Percentiles rank a stretch among this genome's conserved stretches.
phyloP scores from a whole-genome alignment of 1,140 invertebrate species.

The Pissodes strobi region DNA sequence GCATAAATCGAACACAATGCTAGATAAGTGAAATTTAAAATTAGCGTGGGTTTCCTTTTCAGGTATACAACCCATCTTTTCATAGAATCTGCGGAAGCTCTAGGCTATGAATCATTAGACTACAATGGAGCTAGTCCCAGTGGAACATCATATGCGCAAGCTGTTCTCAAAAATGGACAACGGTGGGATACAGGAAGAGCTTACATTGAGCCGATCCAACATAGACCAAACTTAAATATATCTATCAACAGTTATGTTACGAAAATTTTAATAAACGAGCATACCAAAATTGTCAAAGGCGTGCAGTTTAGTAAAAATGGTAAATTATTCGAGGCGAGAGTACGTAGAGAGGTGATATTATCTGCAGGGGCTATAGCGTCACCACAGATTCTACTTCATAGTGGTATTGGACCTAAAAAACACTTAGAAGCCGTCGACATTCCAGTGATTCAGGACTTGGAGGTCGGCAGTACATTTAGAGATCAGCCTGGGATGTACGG shows the following conservation, averaged over 20 bases:
- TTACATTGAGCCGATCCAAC: conserved; percentile 59
- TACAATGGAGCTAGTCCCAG: conserved; percentile 55
- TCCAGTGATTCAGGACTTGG: conserved; percentile 57
- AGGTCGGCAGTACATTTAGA: conserved; percentile 61
- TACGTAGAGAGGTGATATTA: conserved; percentile 65
- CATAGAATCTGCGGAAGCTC: conserved; percentile 60
- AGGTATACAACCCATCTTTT: conserved; percentile 48
- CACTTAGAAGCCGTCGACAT: conserved; percentile 58
- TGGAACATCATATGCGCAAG: conserved; percentile 57
- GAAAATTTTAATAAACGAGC: conserved; percentile 62
- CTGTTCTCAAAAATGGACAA: conserved; percentile 58
- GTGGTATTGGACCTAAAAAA: conserved; percentile 61
- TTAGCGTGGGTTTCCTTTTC: too few relatives aligned
- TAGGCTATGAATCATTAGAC: conserved; percentile 61
- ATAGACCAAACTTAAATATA: conserved; percentile 62
- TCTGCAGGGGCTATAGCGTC: conserved; percentile 57
- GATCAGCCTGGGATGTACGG: conserved; percentile 22
- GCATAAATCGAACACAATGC: too few relatives aligned
- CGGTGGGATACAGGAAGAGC: conserved; percentile 63
- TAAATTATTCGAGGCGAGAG: conserved; percentile 51
- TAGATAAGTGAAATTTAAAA: too few relatives aligned
- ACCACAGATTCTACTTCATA: conserved; percentile 62
- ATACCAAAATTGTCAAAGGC: conserved; percentile 63
- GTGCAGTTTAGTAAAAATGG: conserved; percentile 60
- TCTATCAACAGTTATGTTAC: conserved; percentile 55